Evolutionary conservation across 2,113 vertebrate species (phyloP), one percentile per base, ranked within the genome.

Genomic region (Aspidoscelis tigris): DNA sequence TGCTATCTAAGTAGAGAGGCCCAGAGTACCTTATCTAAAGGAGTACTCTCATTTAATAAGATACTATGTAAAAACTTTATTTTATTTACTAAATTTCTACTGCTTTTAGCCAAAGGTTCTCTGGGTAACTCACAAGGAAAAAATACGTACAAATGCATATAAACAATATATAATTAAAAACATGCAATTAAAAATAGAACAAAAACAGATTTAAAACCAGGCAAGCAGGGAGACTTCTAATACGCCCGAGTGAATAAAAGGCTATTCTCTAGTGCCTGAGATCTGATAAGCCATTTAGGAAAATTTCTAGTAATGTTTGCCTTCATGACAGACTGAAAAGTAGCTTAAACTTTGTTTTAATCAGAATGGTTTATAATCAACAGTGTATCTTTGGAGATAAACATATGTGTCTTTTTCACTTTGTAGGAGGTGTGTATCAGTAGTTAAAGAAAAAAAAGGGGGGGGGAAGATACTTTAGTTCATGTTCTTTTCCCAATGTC

Each of bases 401-500:
- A 47, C 16, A 21, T 79, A 16, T 73, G n/a, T 9, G 43, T 50
- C 20, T 16, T 50, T 39, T 58, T 78, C 73, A 78, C 14, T 21
- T 86, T 66, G 26, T 53, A 89, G 86, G 89, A 92, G 64, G 33
- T 82, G 85, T 89, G 79, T 89, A 70, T 53, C 82, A 90, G 50
- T 81, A 90, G 80, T 81, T 64, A 91, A 84, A 87, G 89, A 92
- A 74, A 84, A 89, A 87, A 87, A 90, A 94, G 96, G 8, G 8
- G 5, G 5, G 33, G 33, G 87, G 85, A 90, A 88, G 93, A 24
- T 82, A 76, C 44, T 82, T 87, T 61, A 24, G 22, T 89, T 93
- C 90, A 88, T 91, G 93, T 91, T 90, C 78, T 87, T 92, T 91
- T 95, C 84, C 94, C 86, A 90, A 89, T 90, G 90, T 95, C 92